A percentile compares a stretch with the other conserved stretches of the same genome.
phyloP scores from a whole-genome alignment of 2,113 vertebrate species.

The Megaptera novaeangliae region DNA sequence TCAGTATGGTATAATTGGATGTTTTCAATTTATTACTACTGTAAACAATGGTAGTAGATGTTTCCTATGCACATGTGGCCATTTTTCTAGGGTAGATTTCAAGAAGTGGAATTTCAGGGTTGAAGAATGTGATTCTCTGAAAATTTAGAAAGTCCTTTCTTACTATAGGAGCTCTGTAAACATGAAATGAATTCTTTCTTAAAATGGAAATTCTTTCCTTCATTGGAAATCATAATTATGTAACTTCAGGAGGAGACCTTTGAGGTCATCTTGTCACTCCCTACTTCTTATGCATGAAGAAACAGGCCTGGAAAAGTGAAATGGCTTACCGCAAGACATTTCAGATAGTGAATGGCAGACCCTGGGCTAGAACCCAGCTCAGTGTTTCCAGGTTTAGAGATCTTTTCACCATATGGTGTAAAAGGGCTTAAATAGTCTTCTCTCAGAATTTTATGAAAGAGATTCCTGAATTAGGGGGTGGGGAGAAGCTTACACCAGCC shows the following conservation, averaged over 20 bases:
- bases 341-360: background rate
- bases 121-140: background rate
- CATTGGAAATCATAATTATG: background rate
- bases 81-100: background rate
- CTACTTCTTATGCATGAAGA: background rate
- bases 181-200: background rate
- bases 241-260: constrained; percentile 1
- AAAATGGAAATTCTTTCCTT: background rate
- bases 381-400: background rate
- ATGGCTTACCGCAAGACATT: background rate
- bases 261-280: background rate
- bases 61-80: background rate
- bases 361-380: background rate
- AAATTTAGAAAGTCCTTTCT: background rate
- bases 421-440: background rate
- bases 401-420: background rate
- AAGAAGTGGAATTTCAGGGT: background rate
- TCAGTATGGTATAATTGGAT: background rate
- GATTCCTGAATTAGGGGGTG: background rate
- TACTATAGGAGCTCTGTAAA: background rate
- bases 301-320: background rate
- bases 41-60: background rate
- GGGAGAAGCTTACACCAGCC: background rate
- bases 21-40: background rate
- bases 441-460: background rate